Evolutionary conservation across 1,140 invertebrate species (phyloP), one percentile per base, ranked within the genome.

Genomic region (Temnothorax longispinosus): DNA sequence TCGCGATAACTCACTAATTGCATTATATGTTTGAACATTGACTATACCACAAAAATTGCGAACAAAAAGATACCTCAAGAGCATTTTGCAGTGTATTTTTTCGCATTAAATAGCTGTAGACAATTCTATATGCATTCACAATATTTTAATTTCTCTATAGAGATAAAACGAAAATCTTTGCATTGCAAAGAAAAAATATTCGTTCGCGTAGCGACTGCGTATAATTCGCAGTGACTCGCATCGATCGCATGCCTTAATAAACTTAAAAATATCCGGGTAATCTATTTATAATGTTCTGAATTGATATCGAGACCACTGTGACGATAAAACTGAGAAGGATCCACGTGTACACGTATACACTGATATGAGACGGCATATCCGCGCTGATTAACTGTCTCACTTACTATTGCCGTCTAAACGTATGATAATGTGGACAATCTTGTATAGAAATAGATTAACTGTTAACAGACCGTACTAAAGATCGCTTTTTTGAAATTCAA

Each of bases 241-340:
- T 75, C 18, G 41, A 84, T 50, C 71, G 38, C 27, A 44, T n/a
- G 27, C 0, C n/a, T 74, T 75, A 74, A 65, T 21, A 47, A 82
- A 18, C 10, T 72, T 72, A 87, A 54, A 27, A 87, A 88, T 71
- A 58, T 35, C 18, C 13, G 18, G 47, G 44, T 72, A 69, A 88
- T 0, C 50, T 69, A 78, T 86, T 88, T 69, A 44, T 71, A 75
- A 47, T 52, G 47, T n/a, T 64, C 80, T 41, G 21, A 62, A 38
- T 41, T 62, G 71, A 64, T 58, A 71, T 64, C 60, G 27, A 21
- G 18, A 21, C 18, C 80, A 44, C 62, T 41, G 32, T 11, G 50
- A 3, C 21, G 77, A 87, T 87, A 84, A 89, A 78, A 72, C 54
- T 69, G n/a, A 65, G 6, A 35, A 35, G 35, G 15, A 44, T 50